A percentile compares a stretch with the other conserved stretches of the same genome.
phyloP scores from a whole-genome alignment of 2,113 vertebrate species.

The Anolis carolinensis region DNA sequence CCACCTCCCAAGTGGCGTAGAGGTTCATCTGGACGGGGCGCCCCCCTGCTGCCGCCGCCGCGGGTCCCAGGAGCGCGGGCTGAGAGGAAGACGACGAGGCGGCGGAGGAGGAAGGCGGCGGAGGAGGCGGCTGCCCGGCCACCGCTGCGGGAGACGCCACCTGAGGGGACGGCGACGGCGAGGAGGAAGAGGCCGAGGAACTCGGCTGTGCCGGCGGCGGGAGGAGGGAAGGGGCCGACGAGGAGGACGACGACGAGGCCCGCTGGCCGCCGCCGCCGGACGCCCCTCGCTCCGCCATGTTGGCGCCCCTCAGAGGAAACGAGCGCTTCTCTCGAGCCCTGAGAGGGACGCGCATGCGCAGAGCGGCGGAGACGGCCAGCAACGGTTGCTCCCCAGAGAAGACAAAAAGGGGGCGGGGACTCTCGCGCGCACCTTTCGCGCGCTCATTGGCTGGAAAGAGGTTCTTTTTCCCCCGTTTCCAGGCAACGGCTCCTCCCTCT shows the following conservation, averaged over 20 bases:
- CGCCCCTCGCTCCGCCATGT: constrained; percentile 42
- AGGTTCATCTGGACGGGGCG: constrained; percentile 97
- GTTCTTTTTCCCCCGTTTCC: not conserved
- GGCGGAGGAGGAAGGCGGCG: not conserved
- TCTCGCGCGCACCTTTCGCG: not conserved
- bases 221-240: not conserved
- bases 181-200: not conserved
- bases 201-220: constrained; percentile 54
- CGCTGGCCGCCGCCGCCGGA: not conserved
- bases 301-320: not conserved
- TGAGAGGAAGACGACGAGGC: not conserved
- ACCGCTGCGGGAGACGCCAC: too few species aligned
- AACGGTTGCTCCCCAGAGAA: not conserved
- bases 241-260: not conserved
- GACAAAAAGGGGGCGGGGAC: too few species aligned
- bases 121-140: not conserved
- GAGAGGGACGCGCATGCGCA: too few species aligned
- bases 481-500: too few species aligned
- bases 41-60: constrained; percentile 70
- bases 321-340: not conserved
- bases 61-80: too few species aligned
- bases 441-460: not conserved
- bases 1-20: constrained; percentile 96
- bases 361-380: not conserved
- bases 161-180: not conserved